These are phyloP conservation scores for Theropithecus gelada DNA, from an alignment of 2,113 vertebrate genomes.

Conservation along the genomic window DNA sequence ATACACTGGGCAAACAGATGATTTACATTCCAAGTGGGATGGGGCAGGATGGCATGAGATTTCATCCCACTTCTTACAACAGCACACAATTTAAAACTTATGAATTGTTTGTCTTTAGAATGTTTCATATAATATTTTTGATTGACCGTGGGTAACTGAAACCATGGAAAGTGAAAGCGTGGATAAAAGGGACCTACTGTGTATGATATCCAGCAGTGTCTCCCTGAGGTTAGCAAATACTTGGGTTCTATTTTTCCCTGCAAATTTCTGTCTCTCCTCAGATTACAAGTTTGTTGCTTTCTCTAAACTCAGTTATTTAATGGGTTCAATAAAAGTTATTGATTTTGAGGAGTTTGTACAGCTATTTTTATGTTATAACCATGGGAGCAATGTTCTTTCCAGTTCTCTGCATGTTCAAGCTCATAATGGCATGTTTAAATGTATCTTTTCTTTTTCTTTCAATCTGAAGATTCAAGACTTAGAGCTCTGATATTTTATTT, in stretches of 20 bases:
- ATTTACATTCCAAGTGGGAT: not conserved
- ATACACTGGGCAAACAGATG: not conserved
- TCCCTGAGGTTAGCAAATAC: not conserved
- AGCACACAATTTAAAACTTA: not conserved
- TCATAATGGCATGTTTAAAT: not conserved
- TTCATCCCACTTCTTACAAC: not conserved
- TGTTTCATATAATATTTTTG: not conserved
- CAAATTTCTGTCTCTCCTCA: not conserved
- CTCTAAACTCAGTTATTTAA: not conserved
- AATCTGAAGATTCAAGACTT: not conserved
- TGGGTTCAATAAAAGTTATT: not conserved
- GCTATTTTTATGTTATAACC: not conserved
- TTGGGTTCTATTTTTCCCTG: not conserved
- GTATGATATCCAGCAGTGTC: not conserved
- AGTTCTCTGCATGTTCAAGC: not conserved
- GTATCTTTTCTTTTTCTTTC: not conserved
- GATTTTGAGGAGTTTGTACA: not conserved
- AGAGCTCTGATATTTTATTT: not conserved
- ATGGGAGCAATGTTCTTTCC: not conserved
- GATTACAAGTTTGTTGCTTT: constrained; percentile 19
- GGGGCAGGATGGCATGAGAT: not conserved
- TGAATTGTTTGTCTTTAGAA: not conserved
- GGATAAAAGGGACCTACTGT: not conserved
- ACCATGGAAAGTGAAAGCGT: not conserved
- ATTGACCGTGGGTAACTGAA: not conserved